phyloP scores from a whole-genome alignment of 2,797 vertebrate genomes.

The Pterois miles region DNA sequence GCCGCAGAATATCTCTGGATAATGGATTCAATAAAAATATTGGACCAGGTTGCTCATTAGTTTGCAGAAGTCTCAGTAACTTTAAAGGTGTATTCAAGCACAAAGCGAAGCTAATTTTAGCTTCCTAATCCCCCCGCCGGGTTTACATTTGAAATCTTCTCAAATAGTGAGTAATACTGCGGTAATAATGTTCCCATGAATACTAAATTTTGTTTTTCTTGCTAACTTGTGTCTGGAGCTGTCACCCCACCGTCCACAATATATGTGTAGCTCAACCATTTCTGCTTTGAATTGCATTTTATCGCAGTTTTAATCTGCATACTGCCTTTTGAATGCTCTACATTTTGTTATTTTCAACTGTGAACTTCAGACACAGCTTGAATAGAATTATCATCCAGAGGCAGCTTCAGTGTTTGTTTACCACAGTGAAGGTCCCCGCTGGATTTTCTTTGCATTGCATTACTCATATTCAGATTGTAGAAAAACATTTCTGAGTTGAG shows the following conservation, averaged over 20 bases:
- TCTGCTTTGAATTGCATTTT: not conserved
- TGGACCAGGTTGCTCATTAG: not conserved
- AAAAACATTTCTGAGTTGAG: not conserved
- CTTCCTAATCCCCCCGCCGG: no score
- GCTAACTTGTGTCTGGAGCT: not conserved
- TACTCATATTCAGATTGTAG: not conserved
- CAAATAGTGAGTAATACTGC: not conserved
- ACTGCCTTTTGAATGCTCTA: not conserved
- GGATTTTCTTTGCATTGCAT: slow-evolving; percentile 3
- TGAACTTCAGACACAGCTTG: not conserved
- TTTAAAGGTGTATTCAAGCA: no score
- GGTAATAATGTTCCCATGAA: not conserved
- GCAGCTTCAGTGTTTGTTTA: slow-evolving; percentile 22
- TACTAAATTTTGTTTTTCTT: not conserved
- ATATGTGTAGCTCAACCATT: not conserved
- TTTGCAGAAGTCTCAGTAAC: no score
- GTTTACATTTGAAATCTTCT: not conserved
- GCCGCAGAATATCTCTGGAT: not conserved
- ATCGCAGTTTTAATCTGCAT: not conserved
- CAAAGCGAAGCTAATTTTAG: no score
- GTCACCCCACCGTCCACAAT: not conserved
- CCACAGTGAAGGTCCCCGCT: not conserved
- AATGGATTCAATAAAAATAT: not conserved
- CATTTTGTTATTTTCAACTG: not conserved
- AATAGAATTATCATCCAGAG: not conserved